Evolutionary conservation across 92 coral and sea anemone genomes (phyloP), one percentile per base, ranked within the genome.

Genomic region (Phenganax subtilis): DNA sequence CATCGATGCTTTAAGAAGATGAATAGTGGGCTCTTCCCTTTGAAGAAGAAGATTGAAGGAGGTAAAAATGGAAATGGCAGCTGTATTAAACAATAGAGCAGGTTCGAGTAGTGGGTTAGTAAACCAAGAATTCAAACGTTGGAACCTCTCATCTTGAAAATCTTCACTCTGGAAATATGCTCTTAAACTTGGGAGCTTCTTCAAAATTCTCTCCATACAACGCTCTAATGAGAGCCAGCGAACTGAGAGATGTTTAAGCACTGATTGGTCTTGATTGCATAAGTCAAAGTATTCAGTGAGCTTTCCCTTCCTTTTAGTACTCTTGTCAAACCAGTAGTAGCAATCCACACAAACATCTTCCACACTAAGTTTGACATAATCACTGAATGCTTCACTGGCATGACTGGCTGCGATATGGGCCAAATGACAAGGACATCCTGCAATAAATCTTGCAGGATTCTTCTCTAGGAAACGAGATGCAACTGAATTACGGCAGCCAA

Each of bases 391-490:
- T 25, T 84, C 90, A 62, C 81, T 87, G 30, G 82, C 82, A 51
- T 76, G 57, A 37, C 82, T 70, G 74, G 80, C 81, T 30, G 85
- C 86, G 78, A 77, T 57, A 29, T 82, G 84, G 20, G 81, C 81
- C 53, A 80, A 67, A 81, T 86, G 88, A 72, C 88, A 86, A 51
- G 86, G 81, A 55, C 86, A 81, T 54, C 86, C 82, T 56, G 72
- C 57, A 55, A 86, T 66, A 30, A 75, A 74, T 65, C 44, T 81
- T 7, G 65, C 72, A 17, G 71, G 61, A 57, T 80, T 85, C 17
- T 81, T 61, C 63, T 75, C 66, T 76, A 63, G 54, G 54, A 76
- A 85, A 69, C 81, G 73, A 71, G 76, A 85, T n/a, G 88, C 75
- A 44, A 85, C 55, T 27, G 85, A 72, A 55, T 85, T 85, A 65